Evolutionary conservation across 2,888 invertebrate genomes (phyloP), one percentile per base, ranked within the genome.

Genomic region (Megamerina dolium): DNA sequence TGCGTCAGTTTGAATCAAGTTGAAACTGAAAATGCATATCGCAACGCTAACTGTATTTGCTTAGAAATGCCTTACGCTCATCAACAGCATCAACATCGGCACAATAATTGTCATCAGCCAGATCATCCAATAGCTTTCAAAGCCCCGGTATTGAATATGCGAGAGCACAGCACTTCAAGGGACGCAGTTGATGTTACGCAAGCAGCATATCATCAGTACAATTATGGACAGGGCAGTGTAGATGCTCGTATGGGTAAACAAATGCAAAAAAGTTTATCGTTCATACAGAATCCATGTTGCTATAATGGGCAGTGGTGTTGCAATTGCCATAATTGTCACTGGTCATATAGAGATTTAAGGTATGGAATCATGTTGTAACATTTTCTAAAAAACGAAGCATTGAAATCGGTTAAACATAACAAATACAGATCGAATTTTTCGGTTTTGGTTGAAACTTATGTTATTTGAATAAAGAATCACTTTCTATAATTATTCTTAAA

Each of bases 211-310:
- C 42, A 47, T 21, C 63, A 57, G 40, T 65, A 64, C 36, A 57
- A 61, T 27, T 54, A 60, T 26, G 66, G 66, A 16, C 66, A 61
- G 30, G 62, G 63, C 38, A 68, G 64, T 51, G 60, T 65, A 16
- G 66, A 66, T 1, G 60, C 60, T 45, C 58, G 65, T 13, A 63
- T 64, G 55, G 68, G 68, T 36, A 64, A 64, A n/a, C 64, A 64
- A 1, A 43, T 72, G 34, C 70, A 70, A 48, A 66, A 70, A 19
- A 72, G 72, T 48, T 60, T 72, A 32, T 72, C 72, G 30, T 71
- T 72, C 48, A 67, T 68, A 41, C 66, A 70, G 56, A 60, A 68
- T 54, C 61, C 70, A 45, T 60, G 65, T 49, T 60, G 67, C 56
- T 59, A 62, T 49, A 59, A 61, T 27, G 54, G 61, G n/a, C 63